Evolutionary conservation across 1,140 invertebrate species (phyloP), one percentile per base, ranked within the genome.

Genomic region (Scaptomyza montana): DNA sequence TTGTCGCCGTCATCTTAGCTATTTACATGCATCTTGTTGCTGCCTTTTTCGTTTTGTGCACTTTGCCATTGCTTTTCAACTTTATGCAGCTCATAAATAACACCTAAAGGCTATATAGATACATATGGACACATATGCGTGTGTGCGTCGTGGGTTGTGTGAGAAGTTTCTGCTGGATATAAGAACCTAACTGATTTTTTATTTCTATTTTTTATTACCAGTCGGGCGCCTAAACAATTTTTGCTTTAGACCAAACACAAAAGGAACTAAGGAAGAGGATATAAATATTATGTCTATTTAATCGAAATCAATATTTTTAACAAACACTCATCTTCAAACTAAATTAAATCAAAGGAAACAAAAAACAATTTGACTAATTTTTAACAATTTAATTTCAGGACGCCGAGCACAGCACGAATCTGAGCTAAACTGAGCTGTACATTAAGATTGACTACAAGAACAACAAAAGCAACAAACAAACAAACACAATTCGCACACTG

Each of bases 61-160:
- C 78, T 80, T 68, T 80, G 67, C 82, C 72, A 87, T 81, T 81
- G 81, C 71, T 66, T 69, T 61, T 65, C 57, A 66, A 77, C 73
- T 87, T 89, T 87, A 87, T 87, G 76, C 39, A 63, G 51, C 69
- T 71, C 85, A 89, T 87, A 87, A 87, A 87, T 87, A 87, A 84
- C 82, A 78, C 71, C 78, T 65, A 41, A 21, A n/a, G 16, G n/a
- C 2, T 7, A 13, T 43, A 5, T 41, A 25, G 21, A n/a, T 16
- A 30, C 30, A 63, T 53, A 16, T 56, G 46, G 56, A 33, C 43
- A 21, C 46, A 5, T 30, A 21, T 13, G 46, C 19, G 43, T 61
- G 12, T 59, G 12, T 50, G 16, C 6, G 8, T 9, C 3, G 30
- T 39, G 51, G 51, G 30, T 12, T 39, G 51, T 36, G 8, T 21